Conservation (phyloP, 2,113 vertebrate species). For the Alectura lathami region DNA sequence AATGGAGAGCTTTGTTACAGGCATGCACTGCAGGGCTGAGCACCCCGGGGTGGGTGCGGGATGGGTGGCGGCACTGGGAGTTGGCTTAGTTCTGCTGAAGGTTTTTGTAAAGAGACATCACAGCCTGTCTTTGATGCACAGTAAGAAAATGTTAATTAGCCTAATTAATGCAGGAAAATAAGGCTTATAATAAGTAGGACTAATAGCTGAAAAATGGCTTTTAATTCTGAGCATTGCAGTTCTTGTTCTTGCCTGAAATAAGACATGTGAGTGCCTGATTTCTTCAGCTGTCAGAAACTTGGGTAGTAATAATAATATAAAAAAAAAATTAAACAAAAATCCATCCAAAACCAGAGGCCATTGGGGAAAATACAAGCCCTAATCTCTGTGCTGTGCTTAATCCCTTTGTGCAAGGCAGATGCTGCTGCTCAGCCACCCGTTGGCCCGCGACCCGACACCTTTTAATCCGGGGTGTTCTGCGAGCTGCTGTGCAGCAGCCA, state of each 20-base stretch:
- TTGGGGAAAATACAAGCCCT: not conserved
- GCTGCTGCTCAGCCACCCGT: not conserved
- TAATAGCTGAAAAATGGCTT: not conserved
- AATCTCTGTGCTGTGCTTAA: not conserved
- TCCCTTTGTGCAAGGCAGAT: not conserved
- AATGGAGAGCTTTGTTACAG: not conserved
- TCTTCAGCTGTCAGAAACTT: not conserved
- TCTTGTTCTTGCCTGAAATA: not conserved
- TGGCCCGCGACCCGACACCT: fast-evolving
- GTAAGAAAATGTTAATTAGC: conserved; percentile 4
- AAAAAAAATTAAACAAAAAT: not conserved
- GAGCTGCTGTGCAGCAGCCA: not conserved
- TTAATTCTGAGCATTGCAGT: not conserved
- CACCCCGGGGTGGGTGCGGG: fast-evolving
- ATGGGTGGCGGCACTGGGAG: fast-evolving
- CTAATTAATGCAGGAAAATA: not conserved
- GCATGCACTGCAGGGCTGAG: fast-evolving
- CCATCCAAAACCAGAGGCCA: not conserved
- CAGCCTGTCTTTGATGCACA: not conserved
- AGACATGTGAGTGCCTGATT: not conserved
- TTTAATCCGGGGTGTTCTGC: not conserved
- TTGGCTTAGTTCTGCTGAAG: not conserved
- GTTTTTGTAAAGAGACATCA: fast-evolving
- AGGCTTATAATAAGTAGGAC: not conserved
- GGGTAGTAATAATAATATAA: not conserved